Base-by-base conservation (phyloP, 2,888 invertebrate genomes). In the Plagodis pulveraria region DNA sequence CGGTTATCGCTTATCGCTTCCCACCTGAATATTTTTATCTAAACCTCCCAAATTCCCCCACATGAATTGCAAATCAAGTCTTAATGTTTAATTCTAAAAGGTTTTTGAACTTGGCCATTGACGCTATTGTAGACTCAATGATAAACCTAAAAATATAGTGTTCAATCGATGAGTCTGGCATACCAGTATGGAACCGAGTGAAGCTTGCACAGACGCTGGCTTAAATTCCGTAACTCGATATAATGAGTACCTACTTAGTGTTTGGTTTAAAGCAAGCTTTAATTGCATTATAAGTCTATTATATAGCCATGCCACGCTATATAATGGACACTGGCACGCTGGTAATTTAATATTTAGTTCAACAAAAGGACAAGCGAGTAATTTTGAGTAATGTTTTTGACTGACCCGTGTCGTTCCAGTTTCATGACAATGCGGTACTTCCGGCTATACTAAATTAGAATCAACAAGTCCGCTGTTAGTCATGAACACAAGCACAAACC, bases 401-500 rank as follows among this genome's bases (percentile, higher is more conserved):
- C 50, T 53, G 61, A 59, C 62, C 67, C 52, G 34, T 10, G n/a
- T 65, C 65, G 76, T 54, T 73, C 74, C 69, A 75, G 71, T 78
- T 76, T 75, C 59, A 62, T 70, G 58, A 73, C 68, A 71, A 63
- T 66, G 60, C 63, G 68, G 66, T 78, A 77, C 77, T 80, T 79
- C 80, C 81, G 78, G 78, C 69, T 71, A 72, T 69, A 72, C 74
- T 73, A 76, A 80, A 77, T 77, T 71, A 76, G 73, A 77, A 70
- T 61, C 63, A 65, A 67, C 68, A 62, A 56, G 47, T 63, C 50
- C 55, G 50, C 55, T 56, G 62, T 48, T 56, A 60, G 65, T 66
- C 57, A 61, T 64, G 59, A 63, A 62, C 69, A 66, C 51, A 56
- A 62, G 56, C 59, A 59, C 11, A 65, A 59, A 56, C 49, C 57